A percentile compares a stretch with the other conserved stretches of the same genome.
These are phyloP conservation scores for Ammodytes marinus DNA, from an alignment of 2,113 vertebrate species.

Conservation along the genomic window DNA sequence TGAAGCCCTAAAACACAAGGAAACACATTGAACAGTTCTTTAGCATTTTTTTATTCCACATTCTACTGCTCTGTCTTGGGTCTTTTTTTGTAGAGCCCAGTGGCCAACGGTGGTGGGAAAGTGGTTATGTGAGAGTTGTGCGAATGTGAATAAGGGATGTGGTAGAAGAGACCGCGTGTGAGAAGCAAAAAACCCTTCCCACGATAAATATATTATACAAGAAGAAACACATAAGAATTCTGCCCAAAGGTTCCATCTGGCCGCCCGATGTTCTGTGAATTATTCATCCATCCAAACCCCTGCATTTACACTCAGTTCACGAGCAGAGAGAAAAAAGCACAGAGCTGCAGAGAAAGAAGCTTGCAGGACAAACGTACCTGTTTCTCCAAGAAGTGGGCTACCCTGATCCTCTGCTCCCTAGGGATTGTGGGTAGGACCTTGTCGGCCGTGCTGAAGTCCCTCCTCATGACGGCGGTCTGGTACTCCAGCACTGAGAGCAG, in stretches of 20 bases:
- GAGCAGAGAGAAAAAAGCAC: slow-evolving; percentile 4
- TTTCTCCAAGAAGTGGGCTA: slow-evolving; percentile 95
- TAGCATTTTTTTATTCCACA: background rate
- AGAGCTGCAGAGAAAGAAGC: background rate
- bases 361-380: slow-evolving; percentile 81
- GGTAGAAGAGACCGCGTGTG: slow-evolving; percentile 27
- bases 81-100: background rate
- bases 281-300: slow-evolving; percentile 16
- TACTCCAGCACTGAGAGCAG: slow-evolving; percentile 95
- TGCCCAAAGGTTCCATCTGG: slow-evolving; percentile 58
- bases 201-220: slow-evolving; percentile 29
- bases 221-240: slow-evolving; percentile 24
- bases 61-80: background rate
- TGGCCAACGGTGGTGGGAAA: background rate
- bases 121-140: background rate
- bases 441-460: slow-evolving; percentile 93
- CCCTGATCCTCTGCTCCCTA: slow-evolving; percentile 94
- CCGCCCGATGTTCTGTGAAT: slow-evolving; percentile 52
- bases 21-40: background rate
- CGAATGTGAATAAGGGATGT: background rate
- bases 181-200: slow-evolving; percentile 28
- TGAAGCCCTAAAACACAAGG: slow-evolving; percentile 88
- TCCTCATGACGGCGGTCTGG: slow-evolving; percentile 95
- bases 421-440: slow-evolving; percentile 94
- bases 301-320: slow-evolving; percentile 4